Evolutionary conservation across 2,113 vertebrate species (phyloP), one percentile per base, ranked within the genome.

Genomic region (Rhinichthys klamathensis): DNA sequence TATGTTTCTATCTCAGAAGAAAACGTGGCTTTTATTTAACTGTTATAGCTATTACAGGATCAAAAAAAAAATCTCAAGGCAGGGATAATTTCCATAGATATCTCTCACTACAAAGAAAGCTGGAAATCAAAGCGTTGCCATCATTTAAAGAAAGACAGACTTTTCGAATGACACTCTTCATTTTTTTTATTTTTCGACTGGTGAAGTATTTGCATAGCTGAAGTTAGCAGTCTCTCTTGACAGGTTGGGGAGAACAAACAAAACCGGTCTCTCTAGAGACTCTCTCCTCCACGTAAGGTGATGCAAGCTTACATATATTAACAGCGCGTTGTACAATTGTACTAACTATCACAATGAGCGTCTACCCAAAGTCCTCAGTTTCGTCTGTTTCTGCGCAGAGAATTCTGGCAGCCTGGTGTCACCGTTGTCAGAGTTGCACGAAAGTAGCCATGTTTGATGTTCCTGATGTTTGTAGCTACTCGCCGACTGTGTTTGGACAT

Each of bases 41-140:
- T 80, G 79, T 92, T 90, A 90, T 90, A 93, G 92, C 91, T 92
- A 92, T 87, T 93, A 90, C 88, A 90, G 91, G 90, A 93, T 93
- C 92, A 93, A 49, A 41, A 82, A 72, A 80, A 83, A 87, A 89
- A 91, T 91, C 91, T 93, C 91, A 92, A 89, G 88, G 88, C 90
- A 89, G 82, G 90, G 89, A 90, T 93, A 86, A 93, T 94, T 94
- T 92, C 89, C 89, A 89, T 92, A 88, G 89, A 94, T 92, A 93
- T 93, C 90, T 90, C 88, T 76, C 89, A 92, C 92, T 93, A 93
- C 93, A 93, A 94, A 94, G 93, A 93, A 90, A 86, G 92, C 91
- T 87, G 91, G 88, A 93, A 93, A 94, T 95, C 94, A 95, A 94
- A 94, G 93, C 89, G 72, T 85, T 89, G 85, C 78, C 87, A 84